Evolutionary conservation across 1,140 invertebrate genomes (phyloP).

Genomic region (Carcinoscorpius rotundicauda): DNA sequence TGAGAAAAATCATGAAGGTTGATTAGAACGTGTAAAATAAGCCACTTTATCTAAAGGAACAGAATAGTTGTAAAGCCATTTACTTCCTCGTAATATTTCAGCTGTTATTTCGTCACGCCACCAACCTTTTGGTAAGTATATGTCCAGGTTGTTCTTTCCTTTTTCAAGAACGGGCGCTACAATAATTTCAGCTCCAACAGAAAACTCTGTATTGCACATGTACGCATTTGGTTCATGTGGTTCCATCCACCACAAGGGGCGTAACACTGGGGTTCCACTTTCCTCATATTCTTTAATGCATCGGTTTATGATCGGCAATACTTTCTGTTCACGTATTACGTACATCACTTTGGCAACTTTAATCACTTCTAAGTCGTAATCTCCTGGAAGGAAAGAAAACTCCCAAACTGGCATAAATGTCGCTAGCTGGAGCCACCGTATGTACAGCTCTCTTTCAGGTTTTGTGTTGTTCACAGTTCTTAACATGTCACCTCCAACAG

Average conservation of each 20-base stretch:
- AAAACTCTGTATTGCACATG: constrained; percentile 71
- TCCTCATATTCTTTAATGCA: constrained; percentile 56
- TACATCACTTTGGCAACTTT: constrained; percentile 64
- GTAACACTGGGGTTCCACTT: constrained; percentile 61
- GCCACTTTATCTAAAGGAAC: constrained; percentile 65
- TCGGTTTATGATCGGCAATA: constrained; percentile 46
- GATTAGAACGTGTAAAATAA: constrained; percentile 45
- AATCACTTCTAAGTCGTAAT: constrained; percentile 66
- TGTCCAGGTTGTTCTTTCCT: constrained; percentile 47
- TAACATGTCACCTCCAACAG: constrained; percentile 67
- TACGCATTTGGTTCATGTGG: constrained; percentile 65
- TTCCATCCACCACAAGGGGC: constrained; percentile 86
- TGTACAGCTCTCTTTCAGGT: constrained; percentile 74
- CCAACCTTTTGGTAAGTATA: constrained; percentile 72
- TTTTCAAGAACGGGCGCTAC: constrained; percentile 73
- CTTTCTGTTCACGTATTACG: constrained; percentile 52
- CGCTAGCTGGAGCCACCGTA: constrained; percentile 80
- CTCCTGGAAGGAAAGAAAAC: constrained; percentile 74
- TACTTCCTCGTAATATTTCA: constrained; percentile 64
- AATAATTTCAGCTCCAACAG: constrained; percentile 75
- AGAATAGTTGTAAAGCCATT: constrained; percentile 77
- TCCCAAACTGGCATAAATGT: constrained; percentile 83
- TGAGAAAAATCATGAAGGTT: no score
- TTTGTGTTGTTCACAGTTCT: constrained; percentile 9
- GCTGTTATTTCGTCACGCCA: constrained; percentile 82